A percentile compares a stretch with the other conserved stretches of the same genome.
These are phyloP conservation scores for Neofelis nebulosa DNA, from an alignment of 2,113 vertebrate species.

Conservation along the genomic window DNA sequence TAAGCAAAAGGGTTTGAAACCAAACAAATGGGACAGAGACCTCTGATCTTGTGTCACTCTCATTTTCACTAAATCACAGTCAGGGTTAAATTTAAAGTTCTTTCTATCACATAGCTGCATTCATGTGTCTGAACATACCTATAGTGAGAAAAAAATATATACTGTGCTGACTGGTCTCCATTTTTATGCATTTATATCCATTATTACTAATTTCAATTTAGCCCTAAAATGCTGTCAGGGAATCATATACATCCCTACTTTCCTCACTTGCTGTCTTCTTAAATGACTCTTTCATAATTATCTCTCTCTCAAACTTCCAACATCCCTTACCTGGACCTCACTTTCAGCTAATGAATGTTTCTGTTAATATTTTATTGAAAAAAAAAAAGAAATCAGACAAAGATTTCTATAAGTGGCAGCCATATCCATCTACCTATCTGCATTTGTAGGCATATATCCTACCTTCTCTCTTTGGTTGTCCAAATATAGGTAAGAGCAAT, in stretches of 20 bases:
- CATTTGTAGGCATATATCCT: not conserved
- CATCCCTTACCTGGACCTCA: not conserved
- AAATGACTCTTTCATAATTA: not conserved
- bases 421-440: not conserved
- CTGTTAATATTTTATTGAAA: not conserved
- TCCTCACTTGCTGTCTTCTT: not conserved
- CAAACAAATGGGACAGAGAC: not conserved
- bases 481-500: not conserved
- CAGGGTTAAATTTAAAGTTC: not conserved
- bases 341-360: not conserved
- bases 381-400: not conserved
- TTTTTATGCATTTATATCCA: not conserved
- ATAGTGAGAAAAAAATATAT: not conserved
- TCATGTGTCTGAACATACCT: not conserved
- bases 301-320: not conserved
- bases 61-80: not conserved
- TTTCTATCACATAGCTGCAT: not conserved
- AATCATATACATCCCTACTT: not conserved
- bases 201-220: not conserved
- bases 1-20: not conserved
- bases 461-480: not conserved
- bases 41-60: not conserved
- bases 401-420: not conserved
- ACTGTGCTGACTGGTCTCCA: not conserved
- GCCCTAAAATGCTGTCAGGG: too few relatives aligned